Evolutionary conservation across 2,888 invertebrate genomes (phyloP).

Genomic region (Caenorhabditis panamensis): DNA sequence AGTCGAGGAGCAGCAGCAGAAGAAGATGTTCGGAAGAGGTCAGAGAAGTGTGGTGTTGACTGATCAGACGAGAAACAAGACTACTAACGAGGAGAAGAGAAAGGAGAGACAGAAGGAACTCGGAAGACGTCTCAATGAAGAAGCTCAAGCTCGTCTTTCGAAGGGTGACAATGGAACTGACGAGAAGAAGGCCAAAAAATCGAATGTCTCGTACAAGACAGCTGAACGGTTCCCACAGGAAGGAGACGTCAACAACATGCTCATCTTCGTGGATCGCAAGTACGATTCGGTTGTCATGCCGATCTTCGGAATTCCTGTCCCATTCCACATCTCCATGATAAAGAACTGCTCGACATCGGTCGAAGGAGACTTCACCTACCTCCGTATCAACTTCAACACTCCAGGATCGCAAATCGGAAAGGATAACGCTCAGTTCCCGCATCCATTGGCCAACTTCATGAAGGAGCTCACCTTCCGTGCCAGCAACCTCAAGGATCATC

Average conservation of each 20-base stretch:
- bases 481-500: constrained; percentile 60
- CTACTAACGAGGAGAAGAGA: constrained; percentile 96
- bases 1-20: constrained; percentile 86
- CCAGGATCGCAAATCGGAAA: constrained; percentile 94
- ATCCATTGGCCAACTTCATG: constrained; percentile 96
- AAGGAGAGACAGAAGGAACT: constrained; percentile 96
- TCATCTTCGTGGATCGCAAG: constrained; percentile 96
- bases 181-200: constrained; percentile 85
- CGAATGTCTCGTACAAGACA: constrained; percentile 94
- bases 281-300: constrained; percentile 97
- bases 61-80: constrained; percentile 84
- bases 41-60: constrained; percentile 80
- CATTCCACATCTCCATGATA: constrained; percentile 98
- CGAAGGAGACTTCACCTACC: constrained; percentile 98
- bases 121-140: constrained; percentile 91
- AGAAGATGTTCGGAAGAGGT: constrained; percentile 82
- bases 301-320: constrained; percentile 94
- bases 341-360: constrained; percentile 98
- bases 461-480: constrained; percentile 88
- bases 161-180: constrained; percentile 85
- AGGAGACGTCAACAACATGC: constrained; percentile 94
- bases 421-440: constrained; percentile 92
- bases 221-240: constrained; percentile 93
- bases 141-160: constrained; percentile 92
- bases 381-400: constrained; percentile 97